These are phyloP conservation scores for Acromyrmex echinatior DNA, from an alignment of 1,140 invertebrate genomes.

Conservation along the genomic window DNA sequence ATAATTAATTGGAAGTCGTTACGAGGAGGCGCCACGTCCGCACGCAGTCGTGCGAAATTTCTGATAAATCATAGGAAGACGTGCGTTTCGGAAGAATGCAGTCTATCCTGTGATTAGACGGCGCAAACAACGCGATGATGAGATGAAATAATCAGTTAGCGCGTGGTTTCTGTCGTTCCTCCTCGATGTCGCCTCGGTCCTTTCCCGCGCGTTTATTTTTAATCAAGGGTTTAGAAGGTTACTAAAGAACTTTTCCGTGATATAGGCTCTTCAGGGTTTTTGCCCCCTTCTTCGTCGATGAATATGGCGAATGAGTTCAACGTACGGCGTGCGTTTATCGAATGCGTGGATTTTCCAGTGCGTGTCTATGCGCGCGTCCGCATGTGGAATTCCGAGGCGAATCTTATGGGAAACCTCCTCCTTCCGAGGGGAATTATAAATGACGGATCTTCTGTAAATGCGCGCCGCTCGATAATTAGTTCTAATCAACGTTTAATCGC, in stretches of 20 bases:
- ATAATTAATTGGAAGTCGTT: slow-evolving; percentile 57
- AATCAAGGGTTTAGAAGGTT: slow-evolving; percentile 27
- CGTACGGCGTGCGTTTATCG: slow-evolving; percentile 67
- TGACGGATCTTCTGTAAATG: slow-evolving; percentile 8
- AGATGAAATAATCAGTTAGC: slow-evolving; percentile 43
- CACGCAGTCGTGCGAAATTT: slow-evolving; percentile 49
- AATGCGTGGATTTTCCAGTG: slow-evolving; percentile 66
- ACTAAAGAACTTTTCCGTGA: background rate
- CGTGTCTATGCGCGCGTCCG: slow-evolving; percentile 68
- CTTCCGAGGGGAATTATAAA: slow-evolving; percentile 61
- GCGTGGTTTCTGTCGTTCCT: background rate
- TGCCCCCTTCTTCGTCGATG: slow-evolving; percentile 25
- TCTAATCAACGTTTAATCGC: slow-evolving; percentile 69
- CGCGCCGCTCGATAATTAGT: slow-evolving; percentile 70
- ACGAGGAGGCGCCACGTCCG: slow-evolving; percentile 42
- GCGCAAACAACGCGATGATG: background rate
- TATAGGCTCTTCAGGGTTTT: slow-evolving; percentile 33
- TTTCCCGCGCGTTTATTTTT: slow-evolving; percentile 35
- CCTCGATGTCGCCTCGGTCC: background rate
- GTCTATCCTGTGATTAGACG: slow-evolving; percentile 46
- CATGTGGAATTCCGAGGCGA: slow-evolving; percentile 65
- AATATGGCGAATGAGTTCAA: slow-evolving; percentile 63
- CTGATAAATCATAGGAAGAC: slow-evolving; percentile 52
- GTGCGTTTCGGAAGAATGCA: slow-evolving; percentile 51
- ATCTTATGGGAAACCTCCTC: slow-evolving; percentile 51